Conservation (phyloP, 2,888 invertebrate species). For the Pollenia angustigena region DNA sequence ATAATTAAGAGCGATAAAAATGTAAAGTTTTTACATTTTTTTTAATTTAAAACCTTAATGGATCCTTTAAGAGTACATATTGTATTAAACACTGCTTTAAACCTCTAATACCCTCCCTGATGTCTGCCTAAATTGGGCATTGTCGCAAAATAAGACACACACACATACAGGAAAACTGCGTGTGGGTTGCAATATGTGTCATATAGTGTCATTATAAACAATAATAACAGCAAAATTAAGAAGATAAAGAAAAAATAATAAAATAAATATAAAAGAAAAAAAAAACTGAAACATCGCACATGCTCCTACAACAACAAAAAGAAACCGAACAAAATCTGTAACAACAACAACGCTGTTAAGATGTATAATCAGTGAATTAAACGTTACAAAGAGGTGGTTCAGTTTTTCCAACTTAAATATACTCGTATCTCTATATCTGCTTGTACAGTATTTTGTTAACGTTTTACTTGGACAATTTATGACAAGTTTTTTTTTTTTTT, state of each 20-base stretch:
- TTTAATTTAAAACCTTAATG: no score
- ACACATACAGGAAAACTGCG: conserved; percentile 67
- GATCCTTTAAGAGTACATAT: no score
- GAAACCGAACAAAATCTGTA: conserved; percentile 4
- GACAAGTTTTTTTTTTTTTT: conserved; percentile 65
- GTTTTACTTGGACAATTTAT: conserved; percentile 65
- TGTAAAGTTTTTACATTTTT: background rate
- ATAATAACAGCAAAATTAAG: conserved; percentile 75
- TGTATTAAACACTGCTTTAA: background rate
- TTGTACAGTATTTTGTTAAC: conserved; percentile 34
- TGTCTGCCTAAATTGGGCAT: conserved; percentile 53
- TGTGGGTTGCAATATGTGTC: conserved; percentile 83
- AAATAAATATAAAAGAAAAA: conserved; percentile 38
- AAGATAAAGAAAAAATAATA: conserved; percentile 60
- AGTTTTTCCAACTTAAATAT: background rate
- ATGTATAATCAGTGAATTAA: conserved; percentile 60
- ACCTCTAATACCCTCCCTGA: background rate
- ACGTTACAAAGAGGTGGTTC: conserved; percentile 56
- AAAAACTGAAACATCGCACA: conserved; percentile 49
- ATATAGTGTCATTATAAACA: conserved; percentile 81
- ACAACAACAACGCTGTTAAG: conserved; percentile 37
- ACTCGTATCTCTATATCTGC: background rate
- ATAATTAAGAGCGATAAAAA: no score
- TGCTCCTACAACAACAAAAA: conserved; percentile 29
- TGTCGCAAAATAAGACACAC: conserved; percentile 42